A percentile compares a stretch with the other conserved stretches of the same genome.
phyloP scores from a whole-genome alignment of 2,113 vertebrate species.

The Egretta garzetta region DNA sequence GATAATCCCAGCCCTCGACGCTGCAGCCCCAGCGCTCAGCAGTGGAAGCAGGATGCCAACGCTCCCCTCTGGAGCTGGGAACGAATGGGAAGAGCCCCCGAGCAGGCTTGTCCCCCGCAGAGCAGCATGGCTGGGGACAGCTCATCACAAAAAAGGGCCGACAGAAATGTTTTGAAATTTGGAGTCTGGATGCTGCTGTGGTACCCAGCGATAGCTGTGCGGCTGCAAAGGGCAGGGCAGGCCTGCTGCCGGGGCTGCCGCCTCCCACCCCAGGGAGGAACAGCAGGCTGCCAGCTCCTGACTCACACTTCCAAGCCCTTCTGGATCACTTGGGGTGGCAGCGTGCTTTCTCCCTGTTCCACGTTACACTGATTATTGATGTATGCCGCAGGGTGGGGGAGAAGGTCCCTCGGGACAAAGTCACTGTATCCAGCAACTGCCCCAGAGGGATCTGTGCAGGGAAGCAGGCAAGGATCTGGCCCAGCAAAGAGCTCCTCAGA shows the following conservation, averaged over 20 bases:
- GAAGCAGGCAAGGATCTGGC: neutral
- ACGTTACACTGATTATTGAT: neutral
- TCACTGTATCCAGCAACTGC: neutral
- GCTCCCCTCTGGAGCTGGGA: neutral
- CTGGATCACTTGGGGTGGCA: neutral
- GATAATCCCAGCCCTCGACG: neutral
- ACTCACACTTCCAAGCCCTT: neutral
- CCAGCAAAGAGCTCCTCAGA: neutral
- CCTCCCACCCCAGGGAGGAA: neutral
- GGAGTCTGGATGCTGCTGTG: neutral
- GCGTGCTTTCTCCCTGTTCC: neutral
- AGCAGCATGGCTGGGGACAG: neutral
- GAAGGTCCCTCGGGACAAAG: neutral
- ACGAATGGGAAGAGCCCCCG: neutral
- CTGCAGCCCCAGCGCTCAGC: neutral
- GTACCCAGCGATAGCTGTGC: neutral
- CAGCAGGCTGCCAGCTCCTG: neutral
- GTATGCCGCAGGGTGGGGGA: neutral
- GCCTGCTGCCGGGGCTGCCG: neutral
- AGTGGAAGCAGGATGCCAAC: neutral
- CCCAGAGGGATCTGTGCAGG: neutral
- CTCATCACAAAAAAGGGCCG: neutral
- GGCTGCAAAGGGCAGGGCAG: neutral
- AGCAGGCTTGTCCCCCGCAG: accelerated
- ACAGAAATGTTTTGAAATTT: neutral